phyloP scores from a whole-genome alignment of 2,113 vertebrate species.

The Esox niger region DNA sequence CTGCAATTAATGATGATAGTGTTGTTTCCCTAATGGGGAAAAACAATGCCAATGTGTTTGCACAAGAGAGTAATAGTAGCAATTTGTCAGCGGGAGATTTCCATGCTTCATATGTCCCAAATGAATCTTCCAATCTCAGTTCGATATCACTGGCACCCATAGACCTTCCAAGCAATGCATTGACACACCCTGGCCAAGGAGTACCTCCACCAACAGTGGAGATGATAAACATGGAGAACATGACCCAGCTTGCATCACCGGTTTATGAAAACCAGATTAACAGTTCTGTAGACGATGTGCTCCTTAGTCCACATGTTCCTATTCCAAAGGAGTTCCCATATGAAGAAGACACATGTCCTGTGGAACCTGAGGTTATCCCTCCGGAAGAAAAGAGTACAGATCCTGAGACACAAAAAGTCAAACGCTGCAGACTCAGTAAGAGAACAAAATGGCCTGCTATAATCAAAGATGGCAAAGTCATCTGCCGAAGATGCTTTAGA shows the following conservation, averaged over 20 bases:
- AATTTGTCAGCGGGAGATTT: constrained; percentile 62
- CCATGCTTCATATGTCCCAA: constrained; percentile 54
- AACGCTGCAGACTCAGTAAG: constrained; percentile 81
- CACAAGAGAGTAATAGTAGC: constrained; percentile 52
- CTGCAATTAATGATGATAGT: constrained; percentile 49
- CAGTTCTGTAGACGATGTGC: constrained; percentile 53
- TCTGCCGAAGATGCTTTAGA: constrained; percentile 95
- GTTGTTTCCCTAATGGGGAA: constrained; percentile 44
- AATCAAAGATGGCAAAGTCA: constrained; percentile 96
- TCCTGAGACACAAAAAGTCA: constrained; percentile 78
- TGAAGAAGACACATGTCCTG: constrained; percentile 55
- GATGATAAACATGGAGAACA: constrained; percentile 47
- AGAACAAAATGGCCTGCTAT: constrained; percentile 97
- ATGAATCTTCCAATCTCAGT: constrained; percentile 70
- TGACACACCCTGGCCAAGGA: constrained; percentile 65
- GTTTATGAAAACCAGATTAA: constrained; percentile 51
- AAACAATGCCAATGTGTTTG: constrained; percentile 43
- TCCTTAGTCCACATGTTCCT: constrained; percentile 51
- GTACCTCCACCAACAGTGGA: constrained; percentile 48
- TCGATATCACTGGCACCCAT: constrained; percentile 62
- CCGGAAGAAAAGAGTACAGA: constrained; percentile 63
- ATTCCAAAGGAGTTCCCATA: constrained; percentile 60
- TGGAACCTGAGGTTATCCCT: constrained; percentile 51
- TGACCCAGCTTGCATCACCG: constrained; percentile 16
- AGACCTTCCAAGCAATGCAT: constrained; percentile 74